Conservation (phyloP, 2,888 invertebrate genomes). For the Protodeltote pygarga region DNA sequence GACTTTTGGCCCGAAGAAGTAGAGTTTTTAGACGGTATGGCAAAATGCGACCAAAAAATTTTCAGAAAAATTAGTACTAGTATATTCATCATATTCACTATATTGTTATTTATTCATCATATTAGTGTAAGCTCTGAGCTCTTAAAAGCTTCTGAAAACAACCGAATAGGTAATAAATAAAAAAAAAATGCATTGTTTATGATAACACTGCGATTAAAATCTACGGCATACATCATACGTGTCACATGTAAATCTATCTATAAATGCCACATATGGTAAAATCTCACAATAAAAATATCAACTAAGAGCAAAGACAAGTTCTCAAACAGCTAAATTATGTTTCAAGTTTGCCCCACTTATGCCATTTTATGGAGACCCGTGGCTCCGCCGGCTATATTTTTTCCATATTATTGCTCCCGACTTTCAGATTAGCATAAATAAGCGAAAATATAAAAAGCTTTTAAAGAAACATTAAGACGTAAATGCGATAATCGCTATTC, state of each 20-base stretch:
- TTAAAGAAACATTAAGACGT: constrained; percentile 64
- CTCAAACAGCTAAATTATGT: constrained; percentile 68
- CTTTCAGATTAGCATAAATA: constrained; percentile 70
- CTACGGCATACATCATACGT: constrained; percentile 1
- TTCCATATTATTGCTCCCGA: constrained; percentile 67
- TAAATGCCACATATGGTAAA: constrained; percentile 29
- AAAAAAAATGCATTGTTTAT: too few relatives aligned
- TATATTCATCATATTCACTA: too few relatives aligned
- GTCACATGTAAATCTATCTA: background rate
- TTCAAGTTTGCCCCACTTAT: constrained; percentile 68
- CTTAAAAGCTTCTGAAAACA: too few relatives aligned
- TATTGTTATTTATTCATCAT: too few relatives aligned
- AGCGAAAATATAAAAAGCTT: constrained; percentile 67
- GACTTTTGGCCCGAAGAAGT: too few relatives aligned
- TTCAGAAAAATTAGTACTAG: too few relatives aligned
- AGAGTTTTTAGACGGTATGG: too few relatives aligned
- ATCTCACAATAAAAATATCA: constrained; percentile 48
- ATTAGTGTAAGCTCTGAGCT: too few relatives aligned
- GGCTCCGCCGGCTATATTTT: constrained; percentile 64
- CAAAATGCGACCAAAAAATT: too few relatives aligned
- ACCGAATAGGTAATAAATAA: too few relatives aligned
- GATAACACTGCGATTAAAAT: too few relatives aligned
- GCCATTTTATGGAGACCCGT: constrained; percentile 66
- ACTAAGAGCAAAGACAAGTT: constrained; percentile 53
- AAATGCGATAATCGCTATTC: constrained; percentile 60